Conservation (phyloP, 2,113 vertebrate species). For the Salvelinus namaycush region DNA sequence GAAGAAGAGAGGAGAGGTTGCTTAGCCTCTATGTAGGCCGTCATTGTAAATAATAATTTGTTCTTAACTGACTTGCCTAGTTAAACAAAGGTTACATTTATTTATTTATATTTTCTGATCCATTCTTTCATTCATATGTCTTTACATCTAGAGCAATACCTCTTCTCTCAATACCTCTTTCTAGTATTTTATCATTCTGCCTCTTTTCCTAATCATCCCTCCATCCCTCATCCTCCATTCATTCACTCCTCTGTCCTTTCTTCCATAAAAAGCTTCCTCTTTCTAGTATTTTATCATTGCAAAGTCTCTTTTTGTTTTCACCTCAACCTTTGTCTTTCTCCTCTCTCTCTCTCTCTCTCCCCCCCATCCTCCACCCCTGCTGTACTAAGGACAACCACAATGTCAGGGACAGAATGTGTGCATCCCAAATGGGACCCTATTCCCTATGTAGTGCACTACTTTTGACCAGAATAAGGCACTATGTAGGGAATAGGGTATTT, state of each 20-base stretch:
- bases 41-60: too few species aligned
- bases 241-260: neutral
- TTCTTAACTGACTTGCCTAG: too few species aligned
- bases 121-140: too few species aligned
- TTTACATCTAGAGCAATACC: too few species aligned
- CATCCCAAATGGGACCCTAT: too few species aligned
- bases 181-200: constrained; percentile 30
- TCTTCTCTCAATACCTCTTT: neutral
- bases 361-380: neutral
- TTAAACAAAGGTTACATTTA: too few species aligned
- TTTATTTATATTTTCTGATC: too few species aligned
- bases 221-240: constrained; percentile 11
- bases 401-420: constrained; percentile 9
- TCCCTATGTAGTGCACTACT: too few species aligned
- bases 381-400: constrained; percentile 28
- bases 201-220: constrained; percentile 18
- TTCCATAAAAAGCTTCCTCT: neutral
- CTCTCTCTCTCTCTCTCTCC: neutral
- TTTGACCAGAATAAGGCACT: too few species aligned
- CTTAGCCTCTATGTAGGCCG: neutral
- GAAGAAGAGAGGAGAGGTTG: constrained; percentile 4
- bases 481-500: too few species aligned
- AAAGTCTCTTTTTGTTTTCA: neutral
- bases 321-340: too few species aligned
- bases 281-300: neutral